These are phyloP conservation scores for Nymphicus hollandicus DNA, from an alignment of 2,113 vertebrate genomes.

Conservation along the genomic window DNA sequence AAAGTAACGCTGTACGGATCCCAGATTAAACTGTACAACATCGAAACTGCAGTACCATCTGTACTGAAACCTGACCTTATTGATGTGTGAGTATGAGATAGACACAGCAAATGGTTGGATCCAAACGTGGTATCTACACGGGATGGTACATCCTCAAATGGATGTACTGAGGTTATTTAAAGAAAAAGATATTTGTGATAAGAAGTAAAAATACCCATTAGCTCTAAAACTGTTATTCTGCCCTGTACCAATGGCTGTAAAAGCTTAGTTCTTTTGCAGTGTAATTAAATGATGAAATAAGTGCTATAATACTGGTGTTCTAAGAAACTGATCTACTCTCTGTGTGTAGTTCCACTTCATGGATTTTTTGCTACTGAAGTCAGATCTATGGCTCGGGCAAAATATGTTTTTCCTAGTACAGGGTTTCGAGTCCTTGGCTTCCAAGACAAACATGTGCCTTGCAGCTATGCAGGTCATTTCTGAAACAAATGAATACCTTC, in stretches of 20 bases:
- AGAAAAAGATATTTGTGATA: not conserved
- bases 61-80: slow-evolving; percentile 96
- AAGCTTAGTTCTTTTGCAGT: not conserved
- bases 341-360: not conserved
- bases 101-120: rapidly evolving
- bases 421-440: not conserved
- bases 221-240: not conserved
- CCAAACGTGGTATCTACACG: rapidly evolving
- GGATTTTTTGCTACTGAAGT: not conserved
- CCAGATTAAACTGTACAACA: slow-evolving; percentile 93
- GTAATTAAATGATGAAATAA: not conserved
- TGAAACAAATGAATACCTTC: not conserved
- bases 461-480: not conserved
- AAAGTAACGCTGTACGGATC: slow-evolving; percentile 95
- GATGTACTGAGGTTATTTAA: not conserved
- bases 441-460: not conserved
- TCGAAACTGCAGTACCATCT: slow-evolving; percentile 95
- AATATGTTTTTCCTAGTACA: not conserved
- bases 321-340: not conserved
- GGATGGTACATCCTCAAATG: not conserved
- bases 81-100: slow-evolving; percentile 88
- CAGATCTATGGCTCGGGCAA: not conserved
- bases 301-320: not conserved
- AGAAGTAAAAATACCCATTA: not conserved
- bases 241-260: not conserved